Base-by-base conservation (phyloP, 2,113 vertebrate genomes). In the Morphnarchus princeps region DNA sequence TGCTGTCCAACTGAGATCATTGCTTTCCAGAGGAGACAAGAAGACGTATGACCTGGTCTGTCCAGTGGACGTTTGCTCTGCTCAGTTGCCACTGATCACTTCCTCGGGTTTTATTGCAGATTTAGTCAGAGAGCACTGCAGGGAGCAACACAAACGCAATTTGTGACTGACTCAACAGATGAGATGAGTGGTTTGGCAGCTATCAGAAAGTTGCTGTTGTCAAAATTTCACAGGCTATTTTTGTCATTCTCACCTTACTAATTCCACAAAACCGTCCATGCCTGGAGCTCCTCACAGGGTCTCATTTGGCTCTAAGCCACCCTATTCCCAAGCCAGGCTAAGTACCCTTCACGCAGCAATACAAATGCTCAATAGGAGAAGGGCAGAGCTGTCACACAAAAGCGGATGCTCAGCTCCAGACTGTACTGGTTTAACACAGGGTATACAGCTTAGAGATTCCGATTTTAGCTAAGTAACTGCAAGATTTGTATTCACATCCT, bases 21-120 rank as follows among this genome's bases (percentile, higher is more conserved):
- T 38, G 14, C 28, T 69, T 49, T 74, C 59, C 36, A 16, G 66
- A 76, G 31, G 57, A 67, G 59, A 55, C 43, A n/a, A 28, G 59
- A 71, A 65, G 59, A 69, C 2, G 1, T 18, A 42, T 26, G 59
- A 38, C 20, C 45, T 66, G n/a, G 3, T 61, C 70, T 28, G n/a
- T 72, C 47, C 6, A 0, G 43, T 1, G 57, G 63, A 67, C 1
- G 0, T 47, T 13, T 61, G 58, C 69, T 73, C 47, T 0, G 0
- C 10, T 43, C 59, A 25, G 42, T 38, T 52, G 40, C 78, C 6
- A 8, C 43, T 28, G 28, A 38, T 65, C 38, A 18, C 54, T 65
- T 67, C 42, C 45, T 58, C 16, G 0, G 54, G 26, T 31, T 73
- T 84, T 66, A 61, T 38, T 54, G 73, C 47, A 50, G 42, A 43